Conservation (phyloP, 2,888 invertebrate species). For the Teinopalpus imperialis region DNA sequence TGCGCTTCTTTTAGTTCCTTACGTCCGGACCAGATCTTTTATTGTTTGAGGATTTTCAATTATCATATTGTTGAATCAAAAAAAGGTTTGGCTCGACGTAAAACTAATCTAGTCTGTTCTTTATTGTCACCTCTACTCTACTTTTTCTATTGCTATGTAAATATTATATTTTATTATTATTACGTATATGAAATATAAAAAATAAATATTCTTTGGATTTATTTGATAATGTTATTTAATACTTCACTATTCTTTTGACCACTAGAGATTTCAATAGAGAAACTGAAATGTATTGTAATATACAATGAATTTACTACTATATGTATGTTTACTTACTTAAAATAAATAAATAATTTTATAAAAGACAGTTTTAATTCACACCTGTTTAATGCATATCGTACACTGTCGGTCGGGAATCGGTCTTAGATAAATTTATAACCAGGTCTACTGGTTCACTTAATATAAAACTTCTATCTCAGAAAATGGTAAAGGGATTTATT, state of each 20-base stretch:
- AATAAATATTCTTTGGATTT: too few relatives aligned
- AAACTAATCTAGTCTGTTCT: conserved; percentile 78
- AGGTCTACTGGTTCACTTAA: too few relatives aligned
- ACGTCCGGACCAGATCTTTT: conserved; percentile 58
- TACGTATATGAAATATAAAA: background rate
- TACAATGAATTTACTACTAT: conserved; percentile 25
- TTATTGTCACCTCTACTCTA: background rate
- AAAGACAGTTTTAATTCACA: background rate
- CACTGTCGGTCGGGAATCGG: too few relatives aligned
- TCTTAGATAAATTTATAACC: too few relatives aligned
- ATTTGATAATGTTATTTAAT: conserved; percentile 3
- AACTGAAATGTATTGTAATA: conserved; percentile 25
- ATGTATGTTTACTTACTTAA: conserved; percentile 26
- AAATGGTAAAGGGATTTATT: too few relatives aligned
- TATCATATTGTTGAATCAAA: background rate
- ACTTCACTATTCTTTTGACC: conserved; percentile 22
- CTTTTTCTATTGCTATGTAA: conserved; percentile 19
- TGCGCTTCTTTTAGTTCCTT: conserved; percentile 66
- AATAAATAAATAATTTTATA: conserved; percentile 30
- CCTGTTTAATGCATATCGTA: too few relatives aligned
- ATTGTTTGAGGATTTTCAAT: conserved; percentile 8
- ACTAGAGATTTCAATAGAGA: conserved; percentile 24
- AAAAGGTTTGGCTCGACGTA: conserved; percentile 58
- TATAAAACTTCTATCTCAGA: too few relatives aligned
- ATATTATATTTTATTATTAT: conserved; percentile 15